These are phyloP conservation scores for Anguilla pacifica DNA, from an alignment of 2,797 vertebrate species.

Conservation along the genomic window DNA sequence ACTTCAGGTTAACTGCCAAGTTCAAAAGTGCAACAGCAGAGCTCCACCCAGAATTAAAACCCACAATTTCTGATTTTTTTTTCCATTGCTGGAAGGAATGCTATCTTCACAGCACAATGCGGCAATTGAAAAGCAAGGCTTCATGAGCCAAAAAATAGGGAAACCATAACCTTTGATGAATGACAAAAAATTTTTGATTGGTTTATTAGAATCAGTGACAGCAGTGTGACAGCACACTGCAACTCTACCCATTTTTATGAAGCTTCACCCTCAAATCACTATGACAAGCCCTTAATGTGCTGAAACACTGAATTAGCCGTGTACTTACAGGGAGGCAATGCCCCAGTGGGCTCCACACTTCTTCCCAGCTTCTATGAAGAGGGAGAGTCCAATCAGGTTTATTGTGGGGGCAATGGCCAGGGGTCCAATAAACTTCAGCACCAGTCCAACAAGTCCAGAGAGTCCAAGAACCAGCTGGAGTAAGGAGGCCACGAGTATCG, in stretches of 20 bases:
- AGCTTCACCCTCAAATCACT: constrained; percentile 13
- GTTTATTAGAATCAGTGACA: not conserved
- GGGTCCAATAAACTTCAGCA: constrained; percentile 75
- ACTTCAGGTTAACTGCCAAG: not conserved
- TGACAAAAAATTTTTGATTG: not conserved
- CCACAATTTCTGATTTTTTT: not conserved
- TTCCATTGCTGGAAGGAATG: not conserved
- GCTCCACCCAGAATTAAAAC: not conserved
- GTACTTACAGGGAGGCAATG: constrained; percentile 76
- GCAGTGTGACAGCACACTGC: not conserved
- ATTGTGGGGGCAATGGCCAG: constrained; percentile 79
- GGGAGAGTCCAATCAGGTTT: constrained; percentile 76
- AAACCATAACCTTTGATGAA: not conserved
- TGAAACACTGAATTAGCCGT: not conserved
- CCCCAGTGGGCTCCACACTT: constrained; percentile 81
- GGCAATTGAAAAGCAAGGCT: too few relatives aligned
- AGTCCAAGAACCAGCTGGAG: constrained; percentile 74
- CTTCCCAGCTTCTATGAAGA: constrained; percentile 78
- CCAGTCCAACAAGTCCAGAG: constrained; percentile 72
- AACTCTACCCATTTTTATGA: not conserved
- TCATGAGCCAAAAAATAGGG: too few relatives aligned
- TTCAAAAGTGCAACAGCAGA: not conserved
- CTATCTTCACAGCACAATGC: not conserved
- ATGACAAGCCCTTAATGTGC: not conserved
- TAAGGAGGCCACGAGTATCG: constrained; percentile 74